Evolutionary conservation across 2,888 invertebrate species (phyloP).

Genomic region (Synanthedon tipuliformis): DNA sequence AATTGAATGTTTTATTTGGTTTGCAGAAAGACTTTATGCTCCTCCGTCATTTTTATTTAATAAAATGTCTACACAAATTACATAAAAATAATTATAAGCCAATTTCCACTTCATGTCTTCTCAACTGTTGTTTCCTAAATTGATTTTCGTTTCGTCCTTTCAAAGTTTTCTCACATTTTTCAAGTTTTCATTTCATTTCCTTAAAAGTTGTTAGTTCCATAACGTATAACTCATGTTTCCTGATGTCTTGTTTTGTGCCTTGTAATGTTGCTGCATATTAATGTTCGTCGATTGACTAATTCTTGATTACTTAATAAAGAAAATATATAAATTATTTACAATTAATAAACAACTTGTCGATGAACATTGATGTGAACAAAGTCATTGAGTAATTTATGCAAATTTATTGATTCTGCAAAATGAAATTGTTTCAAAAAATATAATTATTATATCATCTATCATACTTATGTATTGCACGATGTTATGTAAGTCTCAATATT

Average conservation of each 20-base stretch:
- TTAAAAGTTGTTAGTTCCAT: background rate
- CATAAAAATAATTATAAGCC: too few relatives aligned
- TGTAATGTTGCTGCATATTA: slow-evolving; percentile 32
- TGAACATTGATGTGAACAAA: slow-evolving; percentile 22
- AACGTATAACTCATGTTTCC: slow-evolving; percentile 12
- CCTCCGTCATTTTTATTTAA: too few relatives aligned
- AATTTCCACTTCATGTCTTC: too few relatives aligned
- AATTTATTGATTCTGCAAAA: slow-evolving; percentile 56
- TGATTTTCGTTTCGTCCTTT: too few relatives aligned
- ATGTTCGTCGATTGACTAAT: slow-evolving; percentile 12
- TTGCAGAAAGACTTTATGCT: too few relatives aligned
- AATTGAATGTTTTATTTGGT: too few relatives aligned
- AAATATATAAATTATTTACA: too few relatives aligned
- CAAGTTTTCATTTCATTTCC: background rate
- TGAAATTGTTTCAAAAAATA: slow-evolving; percentile 50
- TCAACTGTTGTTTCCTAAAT: too few relatives aligned
- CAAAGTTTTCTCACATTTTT: background rate
- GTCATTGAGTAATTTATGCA: slow-evolving; percentile 47
- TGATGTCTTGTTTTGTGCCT: slow-evolving; percentile 58
- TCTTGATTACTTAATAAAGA: too few relatives aligned
- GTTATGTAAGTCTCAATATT: slow-evolving; percentile 67
- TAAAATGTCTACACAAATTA: too few relatives aligned
- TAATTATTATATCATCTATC: slow-evolving; percentile 47
- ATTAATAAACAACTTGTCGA: slow-evolving; percentile 19
- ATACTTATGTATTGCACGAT: slow-evolving; percentile 56